Conservation (phyloP, 2,797 vertebrate species). For the Clarias pachynema region DNA sequence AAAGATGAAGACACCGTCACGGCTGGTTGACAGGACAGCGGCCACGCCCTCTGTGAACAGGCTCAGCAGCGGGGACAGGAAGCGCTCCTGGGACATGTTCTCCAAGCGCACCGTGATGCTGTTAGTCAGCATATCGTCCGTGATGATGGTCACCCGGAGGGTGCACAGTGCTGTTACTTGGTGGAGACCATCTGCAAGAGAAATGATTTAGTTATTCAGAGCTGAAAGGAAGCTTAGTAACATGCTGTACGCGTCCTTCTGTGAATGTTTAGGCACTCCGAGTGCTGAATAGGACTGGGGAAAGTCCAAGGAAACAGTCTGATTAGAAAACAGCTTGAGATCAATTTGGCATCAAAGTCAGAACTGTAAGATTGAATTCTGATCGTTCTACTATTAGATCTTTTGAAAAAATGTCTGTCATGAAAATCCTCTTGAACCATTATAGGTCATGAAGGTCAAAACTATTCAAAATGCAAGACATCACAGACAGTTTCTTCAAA, state of each 20-base stretch:
- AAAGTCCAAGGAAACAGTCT: background rate
- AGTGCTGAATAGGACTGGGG: no score
- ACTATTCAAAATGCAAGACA: background rate
- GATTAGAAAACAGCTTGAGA: background rate
- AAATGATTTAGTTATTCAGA: background rate
- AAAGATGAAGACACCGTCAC: slow-evolving; percentile 90
- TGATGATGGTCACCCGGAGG: slow-evolving; percentile 93
- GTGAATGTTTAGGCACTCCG: background rate
- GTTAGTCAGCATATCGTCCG: slow-evolving; percentile 96
- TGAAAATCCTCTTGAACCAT: no score
- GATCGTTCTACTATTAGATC: background rate
- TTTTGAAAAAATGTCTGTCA: background rate
- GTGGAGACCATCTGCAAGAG: slow-evolving; percentile 84
- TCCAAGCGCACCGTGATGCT: slow-evolving; percentile 97
- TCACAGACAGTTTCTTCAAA: background rate
- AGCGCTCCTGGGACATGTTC: slow-evolving; percentile 98
- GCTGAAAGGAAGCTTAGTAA: background rate
- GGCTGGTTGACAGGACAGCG: slow-evolving; percentile 87
- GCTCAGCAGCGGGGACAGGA: slow-evolving; percentile 89
- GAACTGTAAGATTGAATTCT: background rate
- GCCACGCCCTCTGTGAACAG: slow-evolving; percentile 93
- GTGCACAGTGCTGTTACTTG: slow-evolving; percentile 82
- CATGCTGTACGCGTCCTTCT: background rate
- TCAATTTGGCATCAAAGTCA: background rate
- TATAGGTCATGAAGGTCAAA: background rate